Evolutionary conservation across 2,888 invertebrate species (phyloP).

Genomic region (Drosophila buzzatii): DNA sequence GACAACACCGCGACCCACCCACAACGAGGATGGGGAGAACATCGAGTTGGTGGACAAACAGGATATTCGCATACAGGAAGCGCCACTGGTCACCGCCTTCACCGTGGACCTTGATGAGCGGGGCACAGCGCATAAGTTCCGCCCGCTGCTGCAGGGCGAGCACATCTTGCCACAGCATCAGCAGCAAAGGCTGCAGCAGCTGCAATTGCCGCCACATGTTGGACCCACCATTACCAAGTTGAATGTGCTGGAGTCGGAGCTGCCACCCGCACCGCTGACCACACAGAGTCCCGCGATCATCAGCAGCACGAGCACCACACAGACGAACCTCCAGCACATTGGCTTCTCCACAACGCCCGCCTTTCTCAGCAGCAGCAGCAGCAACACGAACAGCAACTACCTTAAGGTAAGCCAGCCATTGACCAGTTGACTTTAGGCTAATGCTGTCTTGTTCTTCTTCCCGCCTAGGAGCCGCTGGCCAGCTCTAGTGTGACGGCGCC

Average conservation of each 20-base stretch:
- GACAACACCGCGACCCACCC: conserved; percentile 89
- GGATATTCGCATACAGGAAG: conserved; percentile 92
- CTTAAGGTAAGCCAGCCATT: conserved; percentile 58
- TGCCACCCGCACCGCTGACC: conserved; percentile 58
- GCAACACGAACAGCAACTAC: conserved; percentile 56
- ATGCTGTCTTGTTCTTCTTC: conserved; percentile 1
- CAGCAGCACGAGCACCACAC: conserved; percentile 49
- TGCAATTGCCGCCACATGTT: conserved; percentile 56
- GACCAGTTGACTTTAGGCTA: conserved; percentile 16
- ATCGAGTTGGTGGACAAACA: conserved; percentile 89
- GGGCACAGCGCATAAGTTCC: conserved; percentile 92
- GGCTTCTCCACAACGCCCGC: conserved; percentile 64
- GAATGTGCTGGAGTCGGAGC: conserved; percentile 77
- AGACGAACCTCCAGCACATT: conserved; percentile 42
- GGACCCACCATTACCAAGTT: conserved; percentile 83
- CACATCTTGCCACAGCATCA: conserved; percentile 32
- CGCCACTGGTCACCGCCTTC: conserved; percentile 93
- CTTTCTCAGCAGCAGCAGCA: conserved; percentile 45
- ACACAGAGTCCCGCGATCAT: conserved; percentile 67
- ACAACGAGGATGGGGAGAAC: conserved; percentile 89
- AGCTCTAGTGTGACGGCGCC: conserved; percentile 32
- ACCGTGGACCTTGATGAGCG: conserved; percentile 93
- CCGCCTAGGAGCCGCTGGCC: conserved; percentile 54
- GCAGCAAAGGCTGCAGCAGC: conserved; percentile 30
- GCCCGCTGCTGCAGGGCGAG: conserved; percentile 88